phyloP scores from a whole-genome alignment of 2,888 invertebrate species.

The Cinara cedri region DNA sequence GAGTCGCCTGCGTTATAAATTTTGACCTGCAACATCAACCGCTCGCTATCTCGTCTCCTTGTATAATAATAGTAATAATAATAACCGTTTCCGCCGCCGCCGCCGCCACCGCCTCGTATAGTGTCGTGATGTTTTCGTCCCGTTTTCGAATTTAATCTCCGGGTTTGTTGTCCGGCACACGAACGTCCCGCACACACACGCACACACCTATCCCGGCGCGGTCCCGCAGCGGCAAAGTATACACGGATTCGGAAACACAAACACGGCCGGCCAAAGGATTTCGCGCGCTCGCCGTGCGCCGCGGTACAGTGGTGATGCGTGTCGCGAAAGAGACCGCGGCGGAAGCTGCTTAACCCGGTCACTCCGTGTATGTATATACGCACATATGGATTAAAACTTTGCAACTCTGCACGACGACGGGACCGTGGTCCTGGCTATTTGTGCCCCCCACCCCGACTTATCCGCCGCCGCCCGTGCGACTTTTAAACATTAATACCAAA shows the following conservation, averaged over 20 bases:
- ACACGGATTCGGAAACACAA: conserved; percentile 48
- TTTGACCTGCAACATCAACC: not conserved
- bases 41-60: not conserved
- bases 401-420: not conserved
- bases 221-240: conserved; percentile 13
- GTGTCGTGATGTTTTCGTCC: conserved; percentile 31
- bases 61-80: not conserved
- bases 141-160: conserved; percentile 47
- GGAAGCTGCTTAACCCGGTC: conserved; percentile 55
- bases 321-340: conserved; percentile 25
- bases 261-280: conserved; percentile 31
- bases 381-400: conserved; percentile 49
- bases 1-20: conserved; percentile 23
- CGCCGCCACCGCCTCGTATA: not conserved
- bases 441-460: not conserved
- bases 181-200: not conserved
- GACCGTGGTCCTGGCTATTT: no score
- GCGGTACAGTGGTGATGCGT: not conserved
- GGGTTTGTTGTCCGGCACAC: conserved; percentile 45
- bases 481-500: conserved; percentile 55
- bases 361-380: not conserved
- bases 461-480: conserved; percentile 8
- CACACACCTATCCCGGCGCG: not conserved
- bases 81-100: not conserved
- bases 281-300: not conserved